These are phyloP conservation scores for Batillaria attramentaria DNA, from an alignment of 1,140 invertebrate species.

Conservation along the genomic window DNA sequence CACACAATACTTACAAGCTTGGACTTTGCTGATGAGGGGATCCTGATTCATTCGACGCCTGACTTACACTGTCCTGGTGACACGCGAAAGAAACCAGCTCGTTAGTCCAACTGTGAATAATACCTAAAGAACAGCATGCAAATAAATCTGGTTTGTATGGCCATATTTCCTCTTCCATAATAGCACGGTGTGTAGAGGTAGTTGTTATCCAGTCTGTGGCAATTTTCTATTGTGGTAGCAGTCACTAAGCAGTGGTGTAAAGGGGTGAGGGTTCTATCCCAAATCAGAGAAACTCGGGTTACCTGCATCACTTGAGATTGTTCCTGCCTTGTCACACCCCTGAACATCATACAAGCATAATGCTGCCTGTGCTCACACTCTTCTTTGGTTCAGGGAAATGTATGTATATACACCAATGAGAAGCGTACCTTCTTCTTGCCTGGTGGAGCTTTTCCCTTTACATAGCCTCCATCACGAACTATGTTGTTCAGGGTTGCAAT, in stretches of 20 bases:
- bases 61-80: not conserved
- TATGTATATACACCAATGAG: not conserved
- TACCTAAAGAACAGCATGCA: not conserved
- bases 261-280: too few relatives aligned
- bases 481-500: conserved; percentile 73
- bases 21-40: conserved; percentile 19
- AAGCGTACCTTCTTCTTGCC: conserved; percentile 10
- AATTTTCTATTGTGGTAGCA: too few relatives aligned
- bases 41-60: not conserved
- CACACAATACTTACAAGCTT: not conserved
- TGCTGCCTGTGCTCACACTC: too few relatives aligned
- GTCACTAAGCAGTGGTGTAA: too few relatives aligned
- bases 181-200: too few relatives aligned
- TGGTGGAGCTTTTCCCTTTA: conserved; percentile 47
- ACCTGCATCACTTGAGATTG: too few relatives aligned
- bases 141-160: not conserved
- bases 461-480: conserved; percentile 70
- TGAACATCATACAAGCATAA: too few relatives aligned
- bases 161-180: too few relatives aligned
- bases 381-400: not conserved
- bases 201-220: too few relatives aligned
- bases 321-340: too few relatives aligned
- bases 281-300: too few relatives aligned
- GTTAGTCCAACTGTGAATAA: not conserved
- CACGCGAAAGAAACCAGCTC: not conserved